Percentiles rank a stretch among this genome's conserved stretches.
These are phyloP conservation scores for Phoxinus phoxinus DNA, from an alignment of 2,113 vertebrate species.

Conservation along the genomic window DNA sequence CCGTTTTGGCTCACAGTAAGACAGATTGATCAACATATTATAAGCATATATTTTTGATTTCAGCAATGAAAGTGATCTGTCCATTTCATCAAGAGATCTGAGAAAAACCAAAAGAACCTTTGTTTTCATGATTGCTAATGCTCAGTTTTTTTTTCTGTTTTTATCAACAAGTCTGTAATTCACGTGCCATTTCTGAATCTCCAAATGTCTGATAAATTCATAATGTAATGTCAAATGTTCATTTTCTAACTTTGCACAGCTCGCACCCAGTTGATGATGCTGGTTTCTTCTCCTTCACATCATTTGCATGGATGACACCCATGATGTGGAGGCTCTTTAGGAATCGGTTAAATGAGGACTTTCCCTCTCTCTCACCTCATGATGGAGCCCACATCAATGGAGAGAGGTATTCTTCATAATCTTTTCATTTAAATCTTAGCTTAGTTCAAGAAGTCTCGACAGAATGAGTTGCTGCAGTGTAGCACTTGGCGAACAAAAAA, in stretches of 20 bases:
- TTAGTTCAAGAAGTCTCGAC: not conserved
- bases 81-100: not conserved
- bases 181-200: not conserved
- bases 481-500: not conserved
- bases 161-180: not conserved
- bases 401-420: conserved; percentile 69
- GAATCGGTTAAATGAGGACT: conserved; percentile 67
- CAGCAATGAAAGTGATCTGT: not conserved
- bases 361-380: conserved; percentile 68
- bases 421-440: not conserved
- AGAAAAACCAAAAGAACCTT: not conserved
- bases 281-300: conserved; percentile 78
- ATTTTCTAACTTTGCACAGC: conserved; percentile 50
- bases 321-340: conserved; percentile 76
- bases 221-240: not conserved
- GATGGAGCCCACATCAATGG: conserved; percentile 71
- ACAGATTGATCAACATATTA: conserved; percentile 17
- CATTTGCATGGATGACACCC: conserved; percentile 77
- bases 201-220: not conserved
- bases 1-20: conserved; percentile 63
- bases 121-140: not conserved
- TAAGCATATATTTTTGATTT: not conserved
- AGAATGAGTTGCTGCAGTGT: not conserved
- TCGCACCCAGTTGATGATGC: conserved; percentile 76
- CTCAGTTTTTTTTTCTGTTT: not conserved